Base-by-base conservation (phyloP, 2,113 vertebrate genomes). In the Muntiacus muntjak region DNA sequence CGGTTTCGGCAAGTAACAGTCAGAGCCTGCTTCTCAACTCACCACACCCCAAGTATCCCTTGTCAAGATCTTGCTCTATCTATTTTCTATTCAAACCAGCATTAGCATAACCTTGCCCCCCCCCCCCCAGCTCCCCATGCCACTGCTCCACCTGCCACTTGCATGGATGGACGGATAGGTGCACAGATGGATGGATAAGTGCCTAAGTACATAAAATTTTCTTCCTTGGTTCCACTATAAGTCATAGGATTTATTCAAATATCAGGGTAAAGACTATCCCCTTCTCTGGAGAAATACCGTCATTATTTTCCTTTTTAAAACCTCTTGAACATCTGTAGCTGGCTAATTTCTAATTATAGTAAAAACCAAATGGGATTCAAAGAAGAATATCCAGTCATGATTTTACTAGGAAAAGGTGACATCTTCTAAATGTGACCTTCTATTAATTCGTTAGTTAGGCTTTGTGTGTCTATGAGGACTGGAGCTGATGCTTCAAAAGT, bases 351-450 rank as follows among this genome's bases (percentile, higher is more conserved):
- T 55, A 67, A 93, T 87, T 26, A 86, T 58, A 93, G 62, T 19
- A 74, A 87, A 95, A 86, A 60, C 30, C 33, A 82, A 82, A 83
- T 15, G 7, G 6, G 47, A 91, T 4, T 54, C 84, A 91, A 88
- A 76, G 87, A 90, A 87, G 67, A 96, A 81, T 33, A 7, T 89
- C 47, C 97, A 94, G 82, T 91, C 84, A 82, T 67, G 85, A 95
- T 58, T 87, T 91, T 13, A 11, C 12, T 64, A n/a, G 43, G 62
- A 94, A 94, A 88, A 79, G 4, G 15, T 57, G 78, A 13, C 40
- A 16, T 40, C 17, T 78, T 81, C n/a, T 79, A 91, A 93, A 96
- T 62, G 28, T 62, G 45, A 84, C 25, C 11, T 23, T 89, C 47
- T 58, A 47, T 76, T 76, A 76, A 76, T 76, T 43, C 9, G 4